Percentiles rank a stretch among this genome's conserved stretches.
phyloP scores from a whole-genome alignment of 2,113 vertebrate genomes.

The Cisticola juncidis region DNA sequence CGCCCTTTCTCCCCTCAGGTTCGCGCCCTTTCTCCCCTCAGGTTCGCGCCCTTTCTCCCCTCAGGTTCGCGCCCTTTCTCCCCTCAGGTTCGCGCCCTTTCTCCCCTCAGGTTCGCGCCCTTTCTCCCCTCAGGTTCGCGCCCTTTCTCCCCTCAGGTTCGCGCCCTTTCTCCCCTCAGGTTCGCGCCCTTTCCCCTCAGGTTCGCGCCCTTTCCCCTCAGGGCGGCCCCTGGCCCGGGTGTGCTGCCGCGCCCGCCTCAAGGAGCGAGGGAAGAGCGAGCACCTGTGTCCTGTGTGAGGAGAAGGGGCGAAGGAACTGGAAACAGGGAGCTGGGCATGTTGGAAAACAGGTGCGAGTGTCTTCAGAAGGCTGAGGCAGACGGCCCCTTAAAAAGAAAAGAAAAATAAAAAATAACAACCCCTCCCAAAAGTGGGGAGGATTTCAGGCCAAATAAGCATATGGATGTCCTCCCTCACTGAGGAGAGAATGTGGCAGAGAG shows the following conservation, averaged over 20 bases:
- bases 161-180: background rate
- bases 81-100: background rate
- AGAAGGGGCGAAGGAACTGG: background rate
- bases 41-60: background rate
- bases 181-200: background rate
- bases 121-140: background rate
- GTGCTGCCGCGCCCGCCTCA: fast-evolving
- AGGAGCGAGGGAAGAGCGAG: fast-evolving
- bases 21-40: background rate
- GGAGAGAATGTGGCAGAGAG: background rate
- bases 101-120: background rate
- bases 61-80: background rate
- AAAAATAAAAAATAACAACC: background rate
- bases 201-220: background rate
- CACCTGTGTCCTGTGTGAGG: background rate
- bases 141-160: background rate
- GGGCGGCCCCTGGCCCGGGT: fast-evolving
- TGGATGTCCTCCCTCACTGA: fast-evolving
- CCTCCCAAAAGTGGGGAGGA: background rate
- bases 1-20: background rate
- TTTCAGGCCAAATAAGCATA: fast-evolving
- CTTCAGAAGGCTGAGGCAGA: background rate
- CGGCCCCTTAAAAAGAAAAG: fast-evolving
- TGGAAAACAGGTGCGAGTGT: fast-evolving
- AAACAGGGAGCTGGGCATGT: fast-evolving